phyloP scores from a whole-genome alignment of 2,797 vertebrate genomes.

The Poeciliopsis turneri region DNA sequence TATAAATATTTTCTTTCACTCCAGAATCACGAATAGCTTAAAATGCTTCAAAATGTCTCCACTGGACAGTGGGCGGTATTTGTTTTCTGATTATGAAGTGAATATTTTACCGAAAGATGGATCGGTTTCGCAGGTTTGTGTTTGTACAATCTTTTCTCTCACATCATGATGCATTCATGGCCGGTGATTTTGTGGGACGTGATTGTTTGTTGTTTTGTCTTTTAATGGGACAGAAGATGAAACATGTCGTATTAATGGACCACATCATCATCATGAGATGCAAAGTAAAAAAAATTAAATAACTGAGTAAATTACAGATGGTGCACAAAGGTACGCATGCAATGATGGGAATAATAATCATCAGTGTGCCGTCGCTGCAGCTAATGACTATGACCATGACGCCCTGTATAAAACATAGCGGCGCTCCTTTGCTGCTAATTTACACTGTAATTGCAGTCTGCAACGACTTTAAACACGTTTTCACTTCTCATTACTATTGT shows the following conservation, averaged over 20 bases:
- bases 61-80: neutral
- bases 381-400: conserved; percentile 60
- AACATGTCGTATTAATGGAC: conserved; percentile 49
- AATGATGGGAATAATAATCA: conserved; percentile 62
- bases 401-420: conserved; percentile 46
- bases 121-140: neutral
- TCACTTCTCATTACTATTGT: conserved; percentile 3
- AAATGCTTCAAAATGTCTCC: neutral
- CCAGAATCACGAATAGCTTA: neutral
- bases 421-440: conserved; percentile 41
- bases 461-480: conserved; percentile 31
- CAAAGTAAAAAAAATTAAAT: conserved; percentile 54
- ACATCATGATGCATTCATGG: neutral
- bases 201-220: conserved; percentile 3
- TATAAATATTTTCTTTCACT: neutral
- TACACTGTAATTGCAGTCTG: conserved; percentile 36
- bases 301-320: conserved; percentile 43
- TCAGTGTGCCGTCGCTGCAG: conserved; percentile 53
- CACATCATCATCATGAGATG: conserved; percentile 33
- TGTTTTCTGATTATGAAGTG: conserved; percentile 1
- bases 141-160: conserved; percentile 4
- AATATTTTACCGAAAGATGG: neutral
- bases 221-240: conserved; percentile 12
- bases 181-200: neutral
- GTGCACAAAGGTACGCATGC: conserved; percentile 57